phyloP scores from a whole-genome alignment of 2,888 invertebrate genomes.

The Rhogogaster chlorosoma region DNA sequence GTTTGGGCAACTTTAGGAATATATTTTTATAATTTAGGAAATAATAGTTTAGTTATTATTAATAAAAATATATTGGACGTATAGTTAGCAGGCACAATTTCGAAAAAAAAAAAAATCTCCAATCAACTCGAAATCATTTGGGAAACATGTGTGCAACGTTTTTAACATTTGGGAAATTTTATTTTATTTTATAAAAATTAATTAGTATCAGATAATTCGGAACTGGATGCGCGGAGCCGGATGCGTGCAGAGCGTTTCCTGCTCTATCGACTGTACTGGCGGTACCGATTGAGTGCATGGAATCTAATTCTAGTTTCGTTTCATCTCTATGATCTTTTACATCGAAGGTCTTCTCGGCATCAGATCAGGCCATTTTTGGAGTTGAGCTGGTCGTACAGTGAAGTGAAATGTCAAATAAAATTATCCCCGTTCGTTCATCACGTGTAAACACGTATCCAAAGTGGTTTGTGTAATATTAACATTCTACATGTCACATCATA shows the following conservation, averaged over 20 bases:
- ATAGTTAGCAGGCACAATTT: background rate
- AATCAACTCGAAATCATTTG: background rate
- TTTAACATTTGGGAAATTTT: too few species aligned
- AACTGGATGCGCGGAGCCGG: too few species aligned
- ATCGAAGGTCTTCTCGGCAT: background rate
- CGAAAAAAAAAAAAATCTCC: background rate
- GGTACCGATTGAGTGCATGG: background rate
- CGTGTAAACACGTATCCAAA: background rate
- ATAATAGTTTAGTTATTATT: background rate
- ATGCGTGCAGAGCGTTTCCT: too few species aligned
- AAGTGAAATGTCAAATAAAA: background rate
- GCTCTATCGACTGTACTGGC: too few species aligned
- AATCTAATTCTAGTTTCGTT: background rate
- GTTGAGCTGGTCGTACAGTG: background rate
- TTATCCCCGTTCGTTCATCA: background rate
- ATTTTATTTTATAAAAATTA: too few species aligned
- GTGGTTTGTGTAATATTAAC: background rate
- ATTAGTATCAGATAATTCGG: too few species aligned
- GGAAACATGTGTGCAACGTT: too few species aligned
- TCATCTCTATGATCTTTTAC: background rate
- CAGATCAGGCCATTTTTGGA: background rate
- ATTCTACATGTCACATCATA: background rate
- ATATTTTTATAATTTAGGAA: background rate
- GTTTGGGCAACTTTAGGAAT: slow-evolving; percentile 13
- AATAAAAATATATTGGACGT: background rate